Evolutionary conservation across 2,113 vertebrate genomes (phyloP).

Genomic region (Orthochromis malagaraziensis): DNA sequence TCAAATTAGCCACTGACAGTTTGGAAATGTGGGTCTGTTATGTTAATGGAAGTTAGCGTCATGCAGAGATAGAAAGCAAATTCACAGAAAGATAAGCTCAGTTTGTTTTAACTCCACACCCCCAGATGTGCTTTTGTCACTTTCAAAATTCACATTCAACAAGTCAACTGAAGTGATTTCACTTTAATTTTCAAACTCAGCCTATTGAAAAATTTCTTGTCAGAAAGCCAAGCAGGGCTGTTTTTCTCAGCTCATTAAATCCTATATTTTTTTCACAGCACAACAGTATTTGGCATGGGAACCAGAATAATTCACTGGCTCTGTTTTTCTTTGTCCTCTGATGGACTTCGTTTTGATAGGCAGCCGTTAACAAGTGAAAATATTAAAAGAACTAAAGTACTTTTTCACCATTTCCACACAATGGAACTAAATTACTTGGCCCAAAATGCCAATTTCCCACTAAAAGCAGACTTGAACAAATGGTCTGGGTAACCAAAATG

Average conservation of each 20-base stretch:
- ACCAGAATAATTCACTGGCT: background rate
- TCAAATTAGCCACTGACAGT: background rate
- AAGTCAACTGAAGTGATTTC: background rate
- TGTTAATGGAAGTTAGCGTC: background rate
- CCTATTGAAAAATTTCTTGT: background rate
- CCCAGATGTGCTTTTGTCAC: background rate
- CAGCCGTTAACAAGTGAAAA: background rate
- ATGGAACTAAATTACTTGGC: background rate
- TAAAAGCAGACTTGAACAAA: slow-evolving; percentile 25
- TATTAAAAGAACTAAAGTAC: background rate
- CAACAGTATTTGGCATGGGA: background rate
- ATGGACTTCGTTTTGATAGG: background rate
- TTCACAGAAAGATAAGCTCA: background rate
- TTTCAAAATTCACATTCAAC: background rate
- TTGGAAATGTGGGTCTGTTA: background rate
- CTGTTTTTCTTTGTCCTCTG: background rate
- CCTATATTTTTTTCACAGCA: background rate
- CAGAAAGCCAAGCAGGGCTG: background rate
- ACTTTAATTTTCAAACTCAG: background rate
- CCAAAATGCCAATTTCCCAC: slow-evolving; percentile 3
- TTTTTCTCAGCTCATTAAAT: background rate
- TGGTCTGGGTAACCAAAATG: slow-evolving; percentile 9
- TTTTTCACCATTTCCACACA: background rate
- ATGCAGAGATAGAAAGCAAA: background rate
- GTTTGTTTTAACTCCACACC: background rate